These are phyloP conservation scores for Lasioglossum lativentre DNA, from an alignment of 2,888 invertebrate species.

Conservation along the genomic window DNA sequence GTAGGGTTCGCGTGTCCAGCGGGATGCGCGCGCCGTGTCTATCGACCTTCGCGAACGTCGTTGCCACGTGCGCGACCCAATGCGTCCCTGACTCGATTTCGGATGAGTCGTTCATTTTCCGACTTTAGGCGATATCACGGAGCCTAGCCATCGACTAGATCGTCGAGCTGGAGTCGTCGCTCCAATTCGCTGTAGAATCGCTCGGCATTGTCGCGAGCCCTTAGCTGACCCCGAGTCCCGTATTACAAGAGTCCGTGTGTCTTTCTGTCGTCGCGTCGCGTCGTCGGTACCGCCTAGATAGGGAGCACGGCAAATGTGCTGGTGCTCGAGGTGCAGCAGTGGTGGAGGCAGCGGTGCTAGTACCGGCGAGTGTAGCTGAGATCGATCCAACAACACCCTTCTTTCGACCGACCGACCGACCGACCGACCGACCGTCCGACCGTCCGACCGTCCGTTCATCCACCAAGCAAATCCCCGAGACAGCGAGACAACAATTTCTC, in stretches of 20 bases:
- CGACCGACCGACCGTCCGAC: slow-evolving; percentile 51
- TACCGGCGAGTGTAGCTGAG: slow-evolving; percentile 71
- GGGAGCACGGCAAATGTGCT: neutral
- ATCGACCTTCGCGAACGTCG: slow-evolving; percentile 52
- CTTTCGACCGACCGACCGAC: slow-evolving; percentile 65
- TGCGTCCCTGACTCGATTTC: slow-evolving; percentile 32
- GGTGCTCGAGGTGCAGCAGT: slow-evolving; percentile 50
- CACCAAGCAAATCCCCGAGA: slow-evolving; percentile 14
- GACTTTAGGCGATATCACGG: slow-evolving; percentile 12
- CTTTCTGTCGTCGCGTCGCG: neutral
- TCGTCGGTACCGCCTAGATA: slow-evolving; percentile 1
- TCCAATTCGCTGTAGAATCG: neutral
- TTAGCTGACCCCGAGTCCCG: neutral
- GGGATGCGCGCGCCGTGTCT: slow-evolving; percentile 56
- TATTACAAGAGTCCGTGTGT: neutral
- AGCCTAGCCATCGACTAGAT: neutral
- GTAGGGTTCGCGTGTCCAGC: slow-evolving; percentile 18
- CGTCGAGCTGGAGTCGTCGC: neutral
- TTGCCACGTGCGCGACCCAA: slow-evolving; percentile 54
- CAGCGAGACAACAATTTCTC: slow-evolving; percentile 4
- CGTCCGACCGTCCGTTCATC: slow-evolving; percentile 52
- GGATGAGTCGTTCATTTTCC: slow-evolving; percentile 23
- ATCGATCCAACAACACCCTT: slow-evolving; percentile 76
- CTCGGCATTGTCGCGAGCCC: neutral
- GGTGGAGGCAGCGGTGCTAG: slow-evolving; percentile 32